phyloP scores from a whole-genome alignment of 2,113 vertebrate genomes.

The Ciconia maguari region DNA sequence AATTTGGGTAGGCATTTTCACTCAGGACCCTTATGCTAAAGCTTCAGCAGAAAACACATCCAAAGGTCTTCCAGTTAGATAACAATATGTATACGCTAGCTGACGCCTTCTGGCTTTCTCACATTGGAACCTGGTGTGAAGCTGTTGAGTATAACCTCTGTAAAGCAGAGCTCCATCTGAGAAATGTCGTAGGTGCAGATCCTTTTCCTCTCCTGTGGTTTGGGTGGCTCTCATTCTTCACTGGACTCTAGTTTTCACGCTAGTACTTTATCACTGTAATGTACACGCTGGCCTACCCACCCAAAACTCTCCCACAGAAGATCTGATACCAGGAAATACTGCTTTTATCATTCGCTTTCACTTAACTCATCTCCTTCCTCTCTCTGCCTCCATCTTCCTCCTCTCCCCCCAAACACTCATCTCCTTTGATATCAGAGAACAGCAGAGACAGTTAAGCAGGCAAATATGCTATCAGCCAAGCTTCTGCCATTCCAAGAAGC shows the following conservation, averaged over 20 bases:
- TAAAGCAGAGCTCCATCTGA: neutral
- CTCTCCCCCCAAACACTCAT: neutral
- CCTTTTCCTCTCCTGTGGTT: neutral
- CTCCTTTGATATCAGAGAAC: neutral
- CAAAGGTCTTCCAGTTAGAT: neutral
- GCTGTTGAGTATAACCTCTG: neutral
- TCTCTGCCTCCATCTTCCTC: neutral
- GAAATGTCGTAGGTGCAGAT: neutral
- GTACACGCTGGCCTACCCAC: neutral
- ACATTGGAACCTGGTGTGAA: neutral
- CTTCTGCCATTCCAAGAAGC: neutral
- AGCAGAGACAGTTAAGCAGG: neutral
- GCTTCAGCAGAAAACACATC: neutral
- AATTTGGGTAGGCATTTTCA: neutral
- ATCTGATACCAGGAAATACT: neutral
- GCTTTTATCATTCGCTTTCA: neutral
- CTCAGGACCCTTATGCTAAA: neutral
- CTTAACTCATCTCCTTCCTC: neutral
- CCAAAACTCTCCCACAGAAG: neutral
- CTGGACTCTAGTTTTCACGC: neutral
- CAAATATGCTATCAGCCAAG: neutral
- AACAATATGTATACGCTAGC: rapidly evolving
- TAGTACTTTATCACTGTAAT: neutral
- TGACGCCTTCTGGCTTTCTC: neutral
- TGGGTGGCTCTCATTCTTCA: neutral